These are phyloP conservation scores for Watsonalla binaria DNA, from an alignment of 2,888 invertebrate species.

Conservation along the genomic window DNA sequence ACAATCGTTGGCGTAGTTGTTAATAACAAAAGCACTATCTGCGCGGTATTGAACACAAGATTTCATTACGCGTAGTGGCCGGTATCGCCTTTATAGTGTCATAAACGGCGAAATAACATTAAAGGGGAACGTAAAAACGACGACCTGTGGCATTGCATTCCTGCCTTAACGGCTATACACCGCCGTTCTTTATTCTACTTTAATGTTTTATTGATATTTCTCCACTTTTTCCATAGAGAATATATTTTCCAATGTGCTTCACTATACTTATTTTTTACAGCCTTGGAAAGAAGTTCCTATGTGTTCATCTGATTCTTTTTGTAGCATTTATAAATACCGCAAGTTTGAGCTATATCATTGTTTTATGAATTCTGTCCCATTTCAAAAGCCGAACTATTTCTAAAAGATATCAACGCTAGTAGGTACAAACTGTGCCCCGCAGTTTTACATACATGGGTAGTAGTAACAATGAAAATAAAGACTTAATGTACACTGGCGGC, in stretches of 20 bases:
- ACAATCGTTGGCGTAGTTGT: slow-evolving; percentile 28
- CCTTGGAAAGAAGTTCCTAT: no score
- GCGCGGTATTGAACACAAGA: slow-evolving; percentile 68
- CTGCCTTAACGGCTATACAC: slow-evolving; percentile 43
- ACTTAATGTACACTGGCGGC: no score
- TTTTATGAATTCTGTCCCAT: no score
- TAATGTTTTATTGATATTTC: slow-evolving; percentile 27
- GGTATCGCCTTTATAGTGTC: slow-evolving; percentile 75
- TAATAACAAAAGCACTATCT: slow-evolving; percentile 40
- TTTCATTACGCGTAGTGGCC: slow-evolving; percentile 78
- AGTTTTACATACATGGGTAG: no score
- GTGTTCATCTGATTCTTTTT: no score
- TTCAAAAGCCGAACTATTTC: no score
- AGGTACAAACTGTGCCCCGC: no score
- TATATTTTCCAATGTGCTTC: not conserved
- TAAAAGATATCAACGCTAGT: no score
- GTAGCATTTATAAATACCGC: no score
- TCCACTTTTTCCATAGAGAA: slow-evolving; percentile 20
- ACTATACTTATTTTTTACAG: not conserved
- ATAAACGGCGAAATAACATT: slow-evolving; percentile 76
- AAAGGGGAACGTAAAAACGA: slow-evolving; percentile 69
- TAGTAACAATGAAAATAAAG: no score
- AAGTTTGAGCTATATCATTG: no score
- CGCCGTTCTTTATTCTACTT: slow-evolving; percentile 41
- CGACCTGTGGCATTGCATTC: slow-evolving; percentile 75